A percentile compares a stretch with the other conserved stretches of the same genome.
Conservation (phyloP, 2,113 vertebrate genomes). For the Willisornis vidua region DNA sequence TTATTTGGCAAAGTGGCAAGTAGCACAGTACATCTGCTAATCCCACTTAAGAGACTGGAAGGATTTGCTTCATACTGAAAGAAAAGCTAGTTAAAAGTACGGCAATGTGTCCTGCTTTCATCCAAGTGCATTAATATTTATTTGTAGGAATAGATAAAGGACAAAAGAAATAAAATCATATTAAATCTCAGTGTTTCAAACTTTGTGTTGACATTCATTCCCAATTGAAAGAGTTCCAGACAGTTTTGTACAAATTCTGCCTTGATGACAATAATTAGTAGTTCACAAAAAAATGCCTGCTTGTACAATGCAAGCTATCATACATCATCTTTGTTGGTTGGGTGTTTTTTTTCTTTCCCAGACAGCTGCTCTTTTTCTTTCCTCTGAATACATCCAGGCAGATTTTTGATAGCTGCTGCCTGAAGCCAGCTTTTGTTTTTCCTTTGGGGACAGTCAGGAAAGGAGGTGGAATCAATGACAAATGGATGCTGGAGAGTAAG, state of each 20-base stretch:
- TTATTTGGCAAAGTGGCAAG: not conserved
- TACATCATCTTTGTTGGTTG: not conserved
- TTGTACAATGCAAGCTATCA: constrained; percentile 22
- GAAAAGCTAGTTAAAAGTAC: not conserved
- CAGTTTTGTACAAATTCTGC: constrained; percentile 23
- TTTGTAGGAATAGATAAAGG: not conserved
- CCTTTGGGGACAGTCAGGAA: constrained; percentile 3
- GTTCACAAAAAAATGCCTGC: not conserved
- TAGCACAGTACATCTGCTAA: not conserved
- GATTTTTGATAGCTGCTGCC: not conserved
- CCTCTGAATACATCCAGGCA: not conserved
- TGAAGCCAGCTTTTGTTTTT: constrained; percentile 21
- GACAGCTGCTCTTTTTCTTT: constrained; percentile 46
- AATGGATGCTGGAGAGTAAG: constrained; percentile 37
- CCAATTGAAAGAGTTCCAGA: constrained; percentile 39
- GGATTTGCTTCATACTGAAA: not conserved
- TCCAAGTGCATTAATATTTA: constrained; percentile 9
- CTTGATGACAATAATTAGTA: constrained; percentile 48
- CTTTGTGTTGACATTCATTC: constrained; percentile 13
- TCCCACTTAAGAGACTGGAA: not conserved
- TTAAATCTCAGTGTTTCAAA: constrained; percentile 25
- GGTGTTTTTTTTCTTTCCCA: not conserved
- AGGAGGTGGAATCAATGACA: constrained; percentile 19
- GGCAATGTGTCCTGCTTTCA: not conserved
- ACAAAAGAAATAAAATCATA: not conserved